Base-by-base conservation (phyloP, 2,113 vertebrate genomes). In the Falcunculus frontatus region DNA sequence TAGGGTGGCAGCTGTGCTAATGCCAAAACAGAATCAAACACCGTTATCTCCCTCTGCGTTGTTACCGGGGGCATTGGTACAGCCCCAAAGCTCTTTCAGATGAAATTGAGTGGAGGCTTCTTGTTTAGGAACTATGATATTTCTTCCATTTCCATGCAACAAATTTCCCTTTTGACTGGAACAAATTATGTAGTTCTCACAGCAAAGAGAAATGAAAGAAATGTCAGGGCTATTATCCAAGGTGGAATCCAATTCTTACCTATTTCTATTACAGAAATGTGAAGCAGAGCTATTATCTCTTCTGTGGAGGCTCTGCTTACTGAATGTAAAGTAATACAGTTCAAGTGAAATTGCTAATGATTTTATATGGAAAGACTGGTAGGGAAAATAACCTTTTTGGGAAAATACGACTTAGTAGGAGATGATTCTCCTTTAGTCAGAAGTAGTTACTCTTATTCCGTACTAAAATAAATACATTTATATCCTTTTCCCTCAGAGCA, bases 251-350 rank as follows among this genome's bases (percentile, higher is more conserved):
- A 90, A 25, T 90, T 90, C 46, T 85, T 90, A 63, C 67, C 17
- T 96, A 59, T 55, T 93, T 77, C 82, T 94, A 18, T 93, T 93
- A 88, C 70, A 72, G 63, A 93, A 91, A 90, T 88, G 37, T 60
- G 59, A 91, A 67, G 55, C 39, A 77, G 67, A 92, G 39, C 72
- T 88, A 74, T 87, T 67, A 67, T 70, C 52, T 87, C 46, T 60
- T 80, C 72, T 60, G 16, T 50, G 67, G 41, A 93, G 39, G 26
- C 42, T 74, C 50, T 76, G 74, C 75, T 88, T 88, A 70, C 55
- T 76, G 89, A 91, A 80, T 11, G 20, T 62, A 42, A 73, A 87
- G 55, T 42, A 59, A 63, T 67, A n/a, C 50, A 72, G 44, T 80
- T 91, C 75, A 93, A 83, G 64, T 60, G 39, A 93, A 90, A 85